Base-by-base conservation (phyloP, 2,888 invertebrate genomes). In the Xylota sylvarum region DNA sequence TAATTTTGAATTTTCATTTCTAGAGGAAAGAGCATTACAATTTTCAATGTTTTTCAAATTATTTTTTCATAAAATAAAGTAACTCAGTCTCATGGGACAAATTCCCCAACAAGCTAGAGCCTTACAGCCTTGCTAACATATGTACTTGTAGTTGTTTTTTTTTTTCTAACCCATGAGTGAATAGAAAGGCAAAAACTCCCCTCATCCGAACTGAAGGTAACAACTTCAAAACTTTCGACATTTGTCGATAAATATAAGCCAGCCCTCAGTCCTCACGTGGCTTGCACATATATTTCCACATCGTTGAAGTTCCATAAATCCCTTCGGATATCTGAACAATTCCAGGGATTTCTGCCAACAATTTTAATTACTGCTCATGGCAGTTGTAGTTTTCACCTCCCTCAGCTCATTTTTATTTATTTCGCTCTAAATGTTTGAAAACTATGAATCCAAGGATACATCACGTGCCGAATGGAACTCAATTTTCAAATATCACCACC, bases 401-500 rank as follows among this genome's bases (percentile, higher is more conserved):
- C 5, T 17, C 4, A n/a, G 1, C 23, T 23, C 23, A 23, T 58
- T 46, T 46, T 50, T 65, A n/a, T 37, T 52, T 27, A 37, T 32
- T 40, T 14, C 9, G 17, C 14, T 43, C 30, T 7, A 43, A 43
- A 56, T 32, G 27, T 35, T 72, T 73, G 7, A 14, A 30, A 62
- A 62, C 19, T 56, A 30, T n/a, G n/a, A 43, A 55, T 2, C 23
- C 37, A 48, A 62, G 74, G 74, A 62, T 43, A 50, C 37, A 27
- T 62, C 4, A 60, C 73, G 74, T 74, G 74, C 23, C 64, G 43
- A 74, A 77, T 48, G 76, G 10, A 80, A 80, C 70, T 72, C 60
- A 77, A 76, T 80, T 80, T 70, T 60, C 52, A 60, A 80, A 82
- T 65, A 72, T 70, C 37, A 30, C 40, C 56, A 23, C 23, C 70